phyloP scores from a whole-genome alignment of 2,888 invertebrate genomes.

The Exephanes ischioxanthus region DNA sequence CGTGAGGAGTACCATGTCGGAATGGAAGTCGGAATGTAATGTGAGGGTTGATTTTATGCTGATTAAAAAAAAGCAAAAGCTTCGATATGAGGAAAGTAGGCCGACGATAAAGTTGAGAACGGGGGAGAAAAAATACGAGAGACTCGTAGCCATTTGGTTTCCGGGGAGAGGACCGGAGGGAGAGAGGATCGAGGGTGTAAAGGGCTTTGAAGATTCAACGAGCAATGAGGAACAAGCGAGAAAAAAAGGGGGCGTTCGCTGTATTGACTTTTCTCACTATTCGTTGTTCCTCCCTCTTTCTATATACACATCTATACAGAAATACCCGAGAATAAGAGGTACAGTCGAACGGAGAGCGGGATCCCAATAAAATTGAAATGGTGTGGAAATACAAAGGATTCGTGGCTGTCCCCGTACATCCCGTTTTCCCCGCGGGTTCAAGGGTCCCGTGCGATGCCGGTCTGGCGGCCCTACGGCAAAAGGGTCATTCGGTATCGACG shows the following conservation, averaged over 20 bases:
- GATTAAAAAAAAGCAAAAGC: conserved; percentile 36
- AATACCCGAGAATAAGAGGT: conserved; percentile 37
- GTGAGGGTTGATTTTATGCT: conserved; percentile 20
- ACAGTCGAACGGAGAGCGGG: conserved; percentile 50
- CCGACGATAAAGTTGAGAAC: conserved; percentile 51
- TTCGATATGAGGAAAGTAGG: conserved; percentile 42
- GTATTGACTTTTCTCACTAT: conserved; percentile 62
- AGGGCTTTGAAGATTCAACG: conserved; percentile 51
- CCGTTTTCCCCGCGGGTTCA: conserved; percentile 8
- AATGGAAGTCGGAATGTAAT: neutral
- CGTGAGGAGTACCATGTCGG: neutral
- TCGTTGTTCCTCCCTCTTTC: conserved; percentile 54
- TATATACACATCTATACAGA: conserved; percentile 19
- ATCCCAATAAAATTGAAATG: conserved; percentile 66
- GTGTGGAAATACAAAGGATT: conserved; percentile 65
- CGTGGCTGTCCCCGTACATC: conserved; percentile 30
- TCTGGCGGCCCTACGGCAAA: conserved; percentile 38
- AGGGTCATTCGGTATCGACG: conserved; percentile 48
- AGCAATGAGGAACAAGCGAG: conserved; percentile 58
- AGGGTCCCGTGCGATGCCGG: conserved; percentile 42
- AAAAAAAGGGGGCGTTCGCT: conserved; percentile 55
- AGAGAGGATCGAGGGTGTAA: conserved; percentile 19
- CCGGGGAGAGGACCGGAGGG: conserved; percentile 1
- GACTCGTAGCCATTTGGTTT: conserved; percentile 51
- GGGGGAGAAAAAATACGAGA: conserved; percentile 40